Evolutionary conservation across 2,888 invertebrate species (phyloP).

Genomic region (Tortricodes alternella): DNA sequence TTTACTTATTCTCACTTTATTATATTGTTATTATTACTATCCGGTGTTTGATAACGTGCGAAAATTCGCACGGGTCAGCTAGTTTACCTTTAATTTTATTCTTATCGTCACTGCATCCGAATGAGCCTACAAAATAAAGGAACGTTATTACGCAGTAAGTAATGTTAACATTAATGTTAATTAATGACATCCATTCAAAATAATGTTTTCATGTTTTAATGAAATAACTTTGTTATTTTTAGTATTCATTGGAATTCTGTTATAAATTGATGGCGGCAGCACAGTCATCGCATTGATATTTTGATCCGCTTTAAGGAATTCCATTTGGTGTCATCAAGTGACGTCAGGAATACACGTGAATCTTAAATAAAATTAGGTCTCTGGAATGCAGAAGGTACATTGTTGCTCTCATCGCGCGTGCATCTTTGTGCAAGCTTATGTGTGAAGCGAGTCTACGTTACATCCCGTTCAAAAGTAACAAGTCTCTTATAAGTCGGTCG

Average conservation of each 20-base stretch:
- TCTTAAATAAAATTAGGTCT: conserved; percentile 43
- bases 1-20: no score
- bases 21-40: no score
- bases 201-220: no score
- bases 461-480: conserved; percentile 66
- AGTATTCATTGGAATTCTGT: background rate
- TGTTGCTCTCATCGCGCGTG: conserved; percentile 56
- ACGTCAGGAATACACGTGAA: conserved; percentile 21
- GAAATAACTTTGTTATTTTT: background rate
- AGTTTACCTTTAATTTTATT: no score
- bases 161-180: no score
- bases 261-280: background rate
- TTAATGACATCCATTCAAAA: no score
- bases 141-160: no score
- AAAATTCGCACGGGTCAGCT: no score
- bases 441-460: conserved; percentile 57
- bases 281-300: conserved; percentile 17
- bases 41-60: no score
- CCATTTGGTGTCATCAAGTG: conserved; percentile 22
- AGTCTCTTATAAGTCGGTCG: conserved; percentile 64
- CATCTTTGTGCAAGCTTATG: conserved; percentile 67
- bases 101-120: no score
- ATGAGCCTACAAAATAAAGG: no score
- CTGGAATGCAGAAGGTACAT: conserved; percentile 51
- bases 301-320: conserved; percentile 18